Percentiles rank a stretch among this genome's conserved stretches.
phyloP scores from a whole-genome alignment of 1,140 invertebrate genomes.

The Zaprionus gabonicus region DNA sequence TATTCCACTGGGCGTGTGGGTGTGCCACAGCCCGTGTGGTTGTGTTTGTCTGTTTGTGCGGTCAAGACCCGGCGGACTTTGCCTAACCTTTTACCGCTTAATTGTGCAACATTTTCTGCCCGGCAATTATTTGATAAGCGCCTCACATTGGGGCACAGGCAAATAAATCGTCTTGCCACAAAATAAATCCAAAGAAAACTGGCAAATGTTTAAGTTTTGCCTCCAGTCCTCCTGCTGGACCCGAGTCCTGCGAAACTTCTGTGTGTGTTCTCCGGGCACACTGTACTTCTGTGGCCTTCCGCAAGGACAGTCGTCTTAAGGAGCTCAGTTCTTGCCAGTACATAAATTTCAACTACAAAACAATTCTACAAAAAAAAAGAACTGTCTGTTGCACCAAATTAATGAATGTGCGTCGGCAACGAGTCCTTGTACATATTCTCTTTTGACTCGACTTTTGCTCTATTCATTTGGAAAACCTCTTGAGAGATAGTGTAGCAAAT shows the following conservation, averaged over 20 bases:
- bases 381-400: conserved; percentile 71
- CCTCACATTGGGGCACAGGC: conserved; percentile 64
- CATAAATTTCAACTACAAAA: conserved; percentile 76
- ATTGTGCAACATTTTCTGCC: conserved; percentile 79
- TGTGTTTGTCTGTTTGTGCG: conserved; percentile 13
- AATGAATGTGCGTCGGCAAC: conserved; percentile 66
- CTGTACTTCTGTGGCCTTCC: conserved; percentile 39
- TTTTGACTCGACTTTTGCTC: background rate
- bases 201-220: conserved; percentile 64
- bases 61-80: conserved; percentile 30
- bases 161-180: conserved; percentile 72
- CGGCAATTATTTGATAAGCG: conserved; percentile 84
- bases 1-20: conserved; percentile 1
- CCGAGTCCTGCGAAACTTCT: conserved; percentile 33
- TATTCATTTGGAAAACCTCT: background rate
- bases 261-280: conserved; percentile 36
- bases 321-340: conserved; percentile 63
- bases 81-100: conserved; percentile 71
- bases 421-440: background rate
- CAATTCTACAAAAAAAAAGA: conserved; percentile 50
- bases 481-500: background rate
- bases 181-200: conserved; percentile 77
- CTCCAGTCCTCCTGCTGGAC: conserved; percentile 2
- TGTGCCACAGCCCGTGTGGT: background rate
- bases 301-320: conserved; percentile 48